These are phyloP conservation scores for Campoplex nolae DNA, from an alignment of 2,888 invertebrate genomes.

Conservation along the genomic window DNA sequence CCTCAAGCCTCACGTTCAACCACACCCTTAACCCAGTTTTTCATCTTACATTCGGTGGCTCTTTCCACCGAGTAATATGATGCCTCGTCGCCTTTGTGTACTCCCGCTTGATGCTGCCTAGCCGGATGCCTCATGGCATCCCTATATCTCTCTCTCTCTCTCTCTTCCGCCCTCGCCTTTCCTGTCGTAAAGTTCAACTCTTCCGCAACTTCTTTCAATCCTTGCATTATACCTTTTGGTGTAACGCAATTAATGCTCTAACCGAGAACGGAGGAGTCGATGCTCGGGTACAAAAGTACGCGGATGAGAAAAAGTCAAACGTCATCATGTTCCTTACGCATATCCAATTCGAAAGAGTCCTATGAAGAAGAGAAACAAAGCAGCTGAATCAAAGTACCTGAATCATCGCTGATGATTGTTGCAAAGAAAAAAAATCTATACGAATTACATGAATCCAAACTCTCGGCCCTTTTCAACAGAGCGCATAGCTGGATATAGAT, in stretches of 20 bases:
- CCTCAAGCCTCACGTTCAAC: constrained; percentile 42
- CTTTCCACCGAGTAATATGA: constrained; percentile 60
- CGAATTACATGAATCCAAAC: not conserved
- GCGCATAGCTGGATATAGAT: not conserved
- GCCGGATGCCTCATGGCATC: constrained; percentile 59
- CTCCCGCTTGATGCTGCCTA: constrained; percentile 54
- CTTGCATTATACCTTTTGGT: constrained; percentile 64
- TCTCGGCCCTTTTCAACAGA: not conserved
- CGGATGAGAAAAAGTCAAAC: constrained; percentile 20
- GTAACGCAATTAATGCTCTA: constrained; percentile 81
- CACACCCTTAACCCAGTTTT: constrained; percentile 59
- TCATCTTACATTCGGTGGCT: constrained; percentile 48
- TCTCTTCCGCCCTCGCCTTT: not conserved
- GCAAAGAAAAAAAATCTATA: not conserved
- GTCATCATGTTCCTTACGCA: not conserved
- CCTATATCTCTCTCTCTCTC: constrained; percentile 22
- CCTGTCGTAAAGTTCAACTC: constrained; percentile 10
- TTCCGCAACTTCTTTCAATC: constrained; percentile 24
- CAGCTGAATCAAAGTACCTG: too few species aligned
- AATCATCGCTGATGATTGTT: not conserved
- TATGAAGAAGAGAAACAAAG: not conserved
- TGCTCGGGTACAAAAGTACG: constrained; percentile 34
- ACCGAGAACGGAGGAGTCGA: constrained; percentile 26
- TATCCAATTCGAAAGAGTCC: not conserved
- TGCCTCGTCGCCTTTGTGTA: constrained; percentile 55